Evolutionary conservation across 2,113 vertebrate species (phyloP), one percentile per base, ranked within the genome.

Genomic region (Stercorarius parasiticus): DNA sequence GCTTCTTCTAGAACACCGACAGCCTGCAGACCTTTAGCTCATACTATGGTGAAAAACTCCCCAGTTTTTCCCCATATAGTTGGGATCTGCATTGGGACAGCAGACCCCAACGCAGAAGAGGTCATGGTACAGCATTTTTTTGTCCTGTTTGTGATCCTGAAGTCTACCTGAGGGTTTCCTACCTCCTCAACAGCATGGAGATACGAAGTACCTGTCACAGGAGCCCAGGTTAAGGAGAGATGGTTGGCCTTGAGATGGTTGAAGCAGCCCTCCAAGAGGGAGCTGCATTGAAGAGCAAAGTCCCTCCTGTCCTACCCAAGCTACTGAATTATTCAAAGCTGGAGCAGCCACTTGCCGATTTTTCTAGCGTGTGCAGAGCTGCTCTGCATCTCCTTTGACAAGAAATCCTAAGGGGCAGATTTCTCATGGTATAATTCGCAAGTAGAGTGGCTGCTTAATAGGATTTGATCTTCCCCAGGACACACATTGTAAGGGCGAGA

Each of bases 321-420:
- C 58, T 86, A 43, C 56, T 97, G 87, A 96, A 97, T 97, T 97
- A 97, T 95, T 97, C 82, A 95, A 86, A 19, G 47, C 69, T 67
- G 86, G 61, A 69, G 76, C 84, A 94, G 92, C 52, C 81, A 91
- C 69, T 19, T 25, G 25, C 34, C 0, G n/a, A 45, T 74, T 56
- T 40, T 74, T 66, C 84, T 59, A 30, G 76, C 0, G 1, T 0
- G 56, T 18, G 11, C 40, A 82, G 82, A 90, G 95, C 90, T 82
- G 94, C 90, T n/a, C 47, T 90, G 94, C 87, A 64, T 88, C 83
- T 90, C 14, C 25, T 67, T 85, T 96, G 93, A 95, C 94, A 87
- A 74, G 93, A 96, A 96, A 85, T 90, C 94, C 97, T 92, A 81
- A 92, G 90, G 95, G 88, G 92, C 67, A 89, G 11, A 47, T 79